These are phyloP conservation scores for Chrysomallon squamiferum DNA, from an alignment of 1,140 invertebrate genomes.

Conservation along the genomic window DNA sequence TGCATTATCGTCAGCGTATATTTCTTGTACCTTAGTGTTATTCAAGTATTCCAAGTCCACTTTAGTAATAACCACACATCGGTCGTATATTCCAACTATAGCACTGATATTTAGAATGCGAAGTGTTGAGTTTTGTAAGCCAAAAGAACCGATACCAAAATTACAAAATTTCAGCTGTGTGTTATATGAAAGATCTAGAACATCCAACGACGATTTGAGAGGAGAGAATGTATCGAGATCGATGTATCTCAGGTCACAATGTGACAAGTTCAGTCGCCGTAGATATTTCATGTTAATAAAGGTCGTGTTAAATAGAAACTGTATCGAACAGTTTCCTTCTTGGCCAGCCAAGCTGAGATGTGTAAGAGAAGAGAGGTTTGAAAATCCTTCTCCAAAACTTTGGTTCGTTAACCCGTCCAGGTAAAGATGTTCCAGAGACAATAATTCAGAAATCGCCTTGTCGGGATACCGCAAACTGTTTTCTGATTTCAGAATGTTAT, in stretches of 20 bases:
- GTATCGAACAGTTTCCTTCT: not conserved
- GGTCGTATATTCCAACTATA: not conserved
- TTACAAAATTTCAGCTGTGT: not conserved
- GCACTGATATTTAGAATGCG: not conserved
- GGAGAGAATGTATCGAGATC: not conserved
- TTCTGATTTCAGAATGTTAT: no score
- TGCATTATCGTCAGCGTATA: not conserved
- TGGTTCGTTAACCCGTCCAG: not conserved
- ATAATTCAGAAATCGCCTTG: not conserved
- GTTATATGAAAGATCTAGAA: not conserved
- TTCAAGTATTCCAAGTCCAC: not conserved
- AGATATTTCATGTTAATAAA: not conserved
- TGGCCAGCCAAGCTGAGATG: not conserved
- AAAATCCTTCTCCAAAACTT: not conserved
- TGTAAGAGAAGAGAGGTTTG: not conserved
- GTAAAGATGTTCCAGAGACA: not conserved
- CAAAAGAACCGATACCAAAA: not conserved
- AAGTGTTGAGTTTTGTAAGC: not conserved
- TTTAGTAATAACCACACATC: not conserved
- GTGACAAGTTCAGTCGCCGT: not conserved
- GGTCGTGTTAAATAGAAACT: not conserved
- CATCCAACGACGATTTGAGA: not conserved
- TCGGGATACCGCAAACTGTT: not conserved
- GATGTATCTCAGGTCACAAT: not conserved
- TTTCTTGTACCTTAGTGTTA: not conserved